These are phyloP conservation scores for Alviniconcha marisindica DNA, from an alignment of 1,140 invertebrate genomes.

Conservation along the genomic window DNA sequence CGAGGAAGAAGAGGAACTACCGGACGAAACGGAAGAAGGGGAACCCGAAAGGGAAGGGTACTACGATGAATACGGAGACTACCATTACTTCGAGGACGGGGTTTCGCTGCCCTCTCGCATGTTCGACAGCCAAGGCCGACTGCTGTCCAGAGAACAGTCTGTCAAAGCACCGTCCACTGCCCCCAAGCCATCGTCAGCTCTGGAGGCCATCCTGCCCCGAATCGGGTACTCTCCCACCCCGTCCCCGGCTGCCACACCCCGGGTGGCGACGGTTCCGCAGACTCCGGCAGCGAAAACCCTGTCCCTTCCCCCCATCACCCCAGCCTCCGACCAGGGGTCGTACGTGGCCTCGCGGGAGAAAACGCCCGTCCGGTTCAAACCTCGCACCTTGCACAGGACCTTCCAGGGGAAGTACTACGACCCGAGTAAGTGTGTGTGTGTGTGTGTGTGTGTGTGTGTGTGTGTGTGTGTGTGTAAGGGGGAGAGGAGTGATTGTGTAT, in stretches of 20 bases:
- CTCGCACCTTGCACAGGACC: background rate
- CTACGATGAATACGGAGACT: conserved; percentile 29
- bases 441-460: background rate
- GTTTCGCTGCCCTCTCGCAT: background rate
- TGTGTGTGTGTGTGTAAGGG: background rate
- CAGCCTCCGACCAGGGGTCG: background rate
- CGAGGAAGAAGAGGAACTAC: background rate
- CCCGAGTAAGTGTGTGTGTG: conserved; percentile 18
- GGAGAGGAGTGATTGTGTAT: background rate
- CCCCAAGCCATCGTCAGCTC: conserved; percentile 16
- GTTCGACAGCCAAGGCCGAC: conserved; percentile 6
- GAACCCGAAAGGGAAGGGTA: conserved; percentile 5
- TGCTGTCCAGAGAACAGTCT: background rate
- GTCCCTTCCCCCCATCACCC: conserved; percentile 10
- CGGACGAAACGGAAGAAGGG: background rate
- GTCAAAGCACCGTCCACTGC: background rate
- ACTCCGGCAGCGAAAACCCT: background rate
- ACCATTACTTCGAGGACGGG: background rate
- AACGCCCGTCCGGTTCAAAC: conserved; percentile 10
- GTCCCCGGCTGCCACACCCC: background rate
- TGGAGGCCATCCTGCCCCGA: background rate
- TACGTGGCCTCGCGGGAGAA: background rate
- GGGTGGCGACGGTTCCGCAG: background rate
- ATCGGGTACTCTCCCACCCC: background rate
- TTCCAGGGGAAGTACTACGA: conserved; percentile 31